Conservation (phyloP, 1,140 invertebrate genomes). For the Mamestra configurata region DNA sequence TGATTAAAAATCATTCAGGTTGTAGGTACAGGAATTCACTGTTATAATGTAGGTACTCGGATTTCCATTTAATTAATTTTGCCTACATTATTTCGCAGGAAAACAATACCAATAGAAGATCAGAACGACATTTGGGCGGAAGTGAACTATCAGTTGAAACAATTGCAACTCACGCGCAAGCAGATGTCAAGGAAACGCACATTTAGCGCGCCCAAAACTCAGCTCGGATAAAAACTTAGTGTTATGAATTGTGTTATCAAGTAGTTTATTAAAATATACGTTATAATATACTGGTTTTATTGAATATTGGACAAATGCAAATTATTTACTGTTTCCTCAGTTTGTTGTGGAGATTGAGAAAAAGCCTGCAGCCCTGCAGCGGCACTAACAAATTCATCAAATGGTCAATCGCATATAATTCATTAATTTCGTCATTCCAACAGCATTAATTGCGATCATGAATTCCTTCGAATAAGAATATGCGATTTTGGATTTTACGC, state of each 20-base stretch:
- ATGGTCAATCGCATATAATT: too few relatives aligned
- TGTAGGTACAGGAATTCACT: too few relatives aligned
- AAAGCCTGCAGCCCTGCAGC: too few relatives aligned
- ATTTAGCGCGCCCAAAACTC: constrained; percentile 84
- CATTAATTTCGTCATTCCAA: too few relatives aligned
- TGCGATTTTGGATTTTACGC: too few relatives aligned
- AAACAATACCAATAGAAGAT: constrained; percentile 95
- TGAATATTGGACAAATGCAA: not conserved
- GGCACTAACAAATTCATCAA: too few relatives aligned
- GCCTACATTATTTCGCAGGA: constrained; percentile 83
- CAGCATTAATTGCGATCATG: too few relatives aligned
- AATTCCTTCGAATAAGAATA: too few relatives aligned
- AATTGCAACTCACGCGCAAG: constrained; percentile 90
- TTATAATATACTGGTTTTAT: not conserved
- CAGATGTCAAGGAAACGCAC: constrained; percentile 91
- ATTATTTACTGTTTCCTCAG: too few relatives aligned
- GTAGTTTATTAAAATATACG: constrained; percentile 37
- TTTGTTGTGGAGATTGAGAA: too few relatives aligned
- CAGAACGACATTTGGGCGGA: constrained; percentile 95
- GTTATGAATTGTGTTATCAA: constrained; percentile 6
- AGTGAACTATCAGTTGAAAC: constrained; percentile 92
- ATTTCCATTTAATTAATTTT: not conserved
- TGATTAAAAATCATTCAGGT: too few relatives aligned
- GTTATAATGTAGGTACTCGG: too few relatives aligned
- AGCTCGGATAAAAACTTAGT: constrained; percentile 66